Conservation (phyloP, 2,888 invertebrate species). For the Microctonus brassicae region DNA sequence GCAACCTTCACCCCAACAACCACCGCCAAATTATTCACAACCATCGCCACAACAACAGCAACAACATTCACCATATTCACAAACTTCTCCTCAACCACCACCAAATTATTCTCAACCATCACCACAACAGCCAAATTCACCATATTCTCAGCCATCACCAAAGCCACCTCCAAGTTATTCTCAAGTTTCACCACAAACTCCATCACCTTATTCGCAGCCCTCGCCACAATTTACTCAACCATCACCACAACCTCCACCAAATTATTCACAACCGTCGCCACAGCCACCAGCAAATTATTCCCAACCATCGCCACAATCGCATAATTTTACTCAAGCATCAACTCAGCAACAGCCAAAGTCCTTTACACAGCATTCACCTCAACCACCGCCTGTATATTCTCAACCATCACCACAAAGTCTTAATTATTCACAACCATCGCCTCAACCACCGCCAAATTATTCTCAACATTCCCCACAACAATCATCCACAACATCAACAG, state of each 20-base stretch:
- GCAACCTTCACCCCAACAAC: constrained; percentile 63
- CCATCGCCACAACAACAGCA: constrained; percentile 53
- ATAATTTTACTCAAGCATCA: constrained; percentile 61
- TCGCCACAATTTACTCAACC: constrained; percentile 51
- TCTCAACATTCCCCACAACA: constrained; percentile 73
- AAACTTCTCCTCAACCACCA: constrained; percentile 59
- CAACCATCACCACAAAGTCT: constrained; percentile 65
- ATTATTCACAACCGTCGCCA: constrained; percentile 56
- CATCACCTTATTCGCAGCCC: constrained; percentile 52
- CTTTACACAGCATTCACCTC: constrained; percentile 65
- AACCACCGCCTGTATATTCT: constrained; percentile 62
- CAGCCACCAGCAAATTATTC: constrained; percentile 67
- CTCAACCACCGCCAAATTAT: constrained; percentile 61
- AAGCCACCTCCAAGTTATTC: constrained; percentile 62
- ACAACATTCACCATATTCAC: constrained; percentile 44
- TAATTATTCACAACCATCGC: constrained; percentile 63
- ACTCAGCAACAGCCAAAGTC: constrained; percentile 67
- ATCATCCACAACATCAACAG: constrained; percentile 66
- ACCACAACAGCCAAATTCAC: constrained; percentile 52
- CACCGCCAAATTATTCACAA: constrained; percentile 62
- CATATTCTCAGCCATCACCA: constrained; percentile 53
- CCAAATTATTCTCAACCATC: constrained; percentile 62
- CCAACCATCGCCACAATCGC: constrained; percentile 62
- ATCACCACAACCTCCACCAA: constrained; percentile 47
- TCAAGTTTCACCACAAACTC: constrained; percentile 53